Base-by-base conservation (phyloP, 2,888 invertebrate species). In the Fragum whitleyi region DNA sequence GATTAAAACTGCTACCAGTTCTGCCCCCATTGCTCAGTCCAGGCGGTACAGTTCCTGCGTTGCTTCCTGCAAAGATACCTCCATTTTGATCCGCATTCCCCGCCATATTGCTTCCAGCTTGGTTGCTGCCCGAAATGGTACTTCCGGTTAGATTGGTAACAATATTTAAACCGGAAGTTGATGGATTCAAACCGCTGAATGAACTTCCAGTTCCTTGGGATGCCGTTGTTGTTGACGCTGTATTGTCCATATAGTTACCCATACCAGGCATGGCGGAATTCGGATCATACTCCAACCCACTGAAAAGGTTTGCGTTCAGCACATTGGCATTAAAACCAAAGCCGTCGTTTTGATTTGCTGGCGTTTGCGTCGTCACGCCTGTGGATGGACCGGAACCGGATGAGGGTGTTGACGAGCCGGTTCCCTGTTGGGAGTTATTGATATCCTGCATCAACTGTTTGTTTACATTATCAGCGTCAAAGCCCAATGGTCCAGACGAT, bases 391-490 rank as follows among this genome's bases (percentile, higher is more conserved):
- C 28, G n/a, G 3, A 16, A 5, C 36, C 21, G 9, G 32, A 6
- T n/a, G 29, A 29, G 16, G 23, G 32, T 36, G 23, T 28, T 6
- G 21, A 23, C 11, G 32, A 36, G 11, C 19, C 28, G 16, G 6
- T 16, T 26, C 70, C 26, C 23, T 77, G 59, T 51, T 55, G 23
- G 21, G 55, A 47, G 62, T 51, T 71, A 26, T 77, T 42, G 6
- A 53, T 36, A 53, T 69, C 53, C 16, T 29, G 69, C 79, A 83
- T 62, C 11, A 83, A 51, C 19, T 76, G 53, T 21, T 53, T 55
- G 62, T 83, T 83, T 19, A 86, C 28, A 16, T 42, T 47, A 51
- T 86, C 65, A 19, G 83, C 61, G 23, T 79, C 69, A 68, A 77
- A 85, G 0, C 76, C 82, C 26, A 23, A 21, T n/a, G 36, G 28